Evolutionary conservation across 2,888 invertebrate genomes (phyloP), one percentile per base, ranked within the genome.

Genomic region (Clusia tigrina): DNA sequence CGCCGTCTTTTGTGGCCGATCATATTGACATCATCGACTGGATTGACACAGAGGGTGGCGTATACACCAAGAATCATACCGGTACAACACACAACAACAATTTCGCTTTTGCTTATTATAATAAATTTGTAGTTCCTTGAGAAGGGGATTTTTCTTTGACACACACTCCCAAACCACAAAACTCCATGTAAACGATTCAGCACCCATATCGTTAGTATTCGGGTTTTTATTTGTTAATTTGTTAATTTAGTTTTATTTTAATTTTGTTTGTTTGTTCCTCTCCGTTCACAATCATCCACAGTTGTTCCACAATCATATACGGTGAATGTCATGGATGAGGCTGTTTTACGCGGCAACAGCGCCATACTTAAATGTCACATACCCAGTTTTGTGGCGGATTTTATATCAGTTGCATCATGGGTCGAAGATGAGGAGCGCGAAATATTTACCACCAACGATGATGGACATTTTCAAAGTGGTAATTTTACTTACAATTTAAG

Each of bases 321-420:
- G 81, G 91, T 94, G 78, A 94, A 94, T 88, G 90, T 95, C 79
- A 93, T 94, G 93, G 94, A 94, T 84, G 94, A 95, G 85, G 93
- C 94, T 85, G 93, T 95, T 74, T 88, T 95, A 77, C 89, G 91
- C 83, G 94, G 94, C 78, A 95, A 95, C 86, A 91, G 94, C 76
- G 95, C 93, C 78, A 91, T 95, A 84, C 87, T 95, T 83, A 94
- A 95, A 88, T 95, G 95, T 87, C 93, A 94, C 86, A 94, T 95
- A 84, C 94, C 95, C 77, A 93, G 93, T 86, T 95, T 95, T 86
- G 94, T 95, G 73, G 92, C 93, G 79, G 95, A 95, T 86, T 95
- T 92, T 85, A 93, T 95, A 78, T 87, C 86, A 79, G 92, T 95
- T 77, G 89, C 89, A 74, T 91, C 93, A 75, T 95, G 95, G 95